Evolutionary conservation across 1,140 invertebrate genomes (phyloP).

Genomic region (Chrysomallon squamiferum): DNA sequence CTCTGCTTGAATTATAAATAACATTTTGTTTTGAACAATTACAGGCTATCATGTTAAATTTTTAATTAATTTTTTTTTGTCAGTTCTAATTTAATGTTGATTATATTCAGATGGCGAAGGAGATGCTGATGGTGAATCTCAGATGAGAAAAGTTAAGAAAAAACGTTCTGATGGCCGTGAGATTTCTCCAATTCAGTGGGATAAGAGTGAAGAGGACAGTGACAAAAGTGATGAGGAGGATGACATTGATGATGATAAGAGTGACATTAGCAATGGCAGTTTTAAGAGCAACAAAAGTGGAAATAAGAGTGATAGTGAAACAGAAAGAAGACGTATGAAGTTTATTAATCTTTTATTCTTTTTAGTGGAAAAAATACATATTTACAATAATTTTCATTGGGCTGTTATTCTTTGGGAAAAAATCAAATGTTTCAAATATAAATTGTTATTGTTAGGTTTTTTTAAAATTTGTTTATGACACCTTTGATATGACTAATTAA

Average conservation of each 20-base stretch:
- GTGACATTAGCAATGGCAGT: not conserved
- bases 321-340: not conserved
- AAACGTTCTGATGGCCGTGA: slow-evolving; percentile 21
- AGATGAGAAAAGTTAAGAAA: slow-evolving; percentile 14
- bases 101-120: slow-evolving; percentile 26
- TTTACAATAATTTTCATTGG: no score
- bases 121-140: slow-evolving; percentile 29
- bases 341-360: not conserved
- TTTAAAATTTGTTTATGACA: no score
- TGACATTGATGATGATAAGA: slow-evolving; percentile 16
- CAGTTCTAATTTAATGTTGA: no score
- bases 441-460: no score
- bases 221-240: slow-evolving; percentile 26
- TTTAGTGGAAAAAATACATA: not conserved
- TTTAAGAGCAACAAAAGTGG: not conserved
- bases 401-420: no score
- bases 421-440: no score
- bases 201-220: slow-evolving; percentile 40
- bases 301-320: slow-evolving; percentile 9
- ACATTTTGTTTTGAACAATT: no score
- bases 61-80: no score
- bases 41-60: no score
- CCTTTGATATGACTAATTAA: no score
- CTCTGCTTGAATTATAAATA: no score
- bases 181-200: slow-evolving; percentile 61